These are phyloP conservation scores for Epirrita christyi DNA, from an alignment of 2,888 invertebrate species.

Conservation along the genomic window DNA sequence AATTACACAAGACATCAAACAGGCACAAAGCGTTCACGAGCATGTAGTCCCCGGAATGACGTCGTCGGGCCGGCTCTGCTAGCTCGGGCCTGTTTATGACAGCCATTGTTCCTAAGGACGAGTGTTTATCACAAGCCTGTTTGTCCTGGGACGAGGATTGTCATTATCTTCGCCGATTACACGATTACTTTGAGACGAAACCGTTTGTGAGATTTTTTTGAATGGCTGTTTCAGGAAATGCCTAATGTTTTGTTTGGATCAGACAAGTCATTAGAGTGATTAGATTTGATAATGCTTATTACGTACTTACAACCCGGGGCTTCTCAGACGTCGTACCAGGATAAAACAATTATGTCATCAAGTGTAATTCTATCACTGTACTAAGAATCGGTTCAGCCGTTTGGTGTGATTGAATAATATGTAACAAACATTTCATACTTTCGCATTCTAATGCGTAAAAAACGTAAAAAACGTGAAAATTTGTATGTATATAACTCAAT, in stretches of 20 bases:
- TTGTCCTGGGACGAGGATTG: conserved; percentile 31
- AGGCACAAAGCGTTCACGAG: conserved; percentile 36
- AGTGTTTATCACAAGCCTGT: conserved; percentile 39
- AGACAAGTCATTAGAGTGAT: conserved; percentile 9
- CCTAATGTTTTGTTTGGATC: conserved; percentile 3
- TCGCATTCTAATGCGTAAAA: too few species aligned
- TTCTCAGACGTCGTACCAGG: neutral
- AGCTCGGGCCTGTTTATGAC: conserved; percentile 28
- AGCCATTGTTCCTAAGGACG: conserved; percentile 35
- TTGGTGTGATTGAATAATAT: too few species aligned
- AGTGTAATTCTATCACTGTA: too few species aligned
- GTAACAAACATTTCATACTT: too few species aligned
- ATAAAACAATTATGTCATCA: too few species aligned
- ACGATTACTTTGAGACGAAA: conserved; percentile 28
- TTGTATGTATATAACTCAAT: too few species aligned
- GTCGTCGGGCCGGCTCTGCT: conserved; percentile 7
- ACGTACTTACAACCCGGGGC: neutral
- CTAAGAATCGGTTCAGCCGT: too few species aligned
- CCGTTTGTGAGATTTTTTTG: conserved; percentile 19
- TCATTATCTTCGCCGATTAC: conserved; percentile 41
- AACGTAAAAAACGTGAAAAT: too few species aligned
- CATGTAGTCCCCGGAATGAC: conserved; percentile 16
- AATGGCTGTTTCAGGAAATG: conserved; percentile 13
- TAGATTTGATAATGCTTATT: neutral
- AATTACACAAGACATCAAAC: conserved; percentile 42